A percentile compares a stretch with the other conserved stretches of the same genome.
Evolutionary conservation across 2,797 vertebrate species (phyloP).

Genomic region (Labeo calbasu): DNA sequence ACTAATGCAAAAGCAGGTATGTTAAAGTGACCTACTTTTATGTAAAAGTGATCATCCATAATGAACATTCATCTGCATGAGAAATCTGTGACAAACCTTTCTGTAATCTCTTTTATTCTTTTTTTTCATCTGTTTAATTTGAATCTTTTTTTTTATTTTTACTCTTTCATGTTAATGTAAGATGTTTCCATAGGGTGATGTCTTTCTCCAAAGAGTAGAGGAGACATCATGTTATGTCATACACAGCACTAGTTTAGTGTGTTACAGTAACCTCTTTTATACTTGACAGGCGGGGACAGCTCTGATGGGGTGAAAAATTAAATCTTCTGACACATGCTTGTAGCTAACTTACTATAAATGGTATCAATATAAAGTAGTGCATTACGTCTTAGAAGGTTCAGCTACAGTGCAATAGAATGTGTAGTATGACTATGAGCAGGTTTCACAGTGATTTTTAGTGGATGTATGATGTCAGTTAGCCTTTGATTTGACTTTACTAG

Average conservation of each 20-base stretch:
- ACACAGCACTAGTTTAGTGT: background rate
- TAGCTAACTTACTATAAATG: background rate
- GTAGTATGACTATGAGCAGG: background rate
- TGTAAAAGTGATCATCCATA: slow-evolving; percentile 59
- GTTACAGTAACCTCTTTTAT: slow-evolving; percentile 24
- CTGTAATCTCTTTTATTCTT: background rate
- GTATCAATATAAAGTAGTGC: background rate
- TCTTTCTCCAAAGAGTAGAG: background rate
- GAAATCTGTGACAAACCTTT: background rate
- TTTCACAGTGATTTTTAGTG: background rate
- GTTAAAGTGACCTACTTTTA: slow-evolving; percentile 31
- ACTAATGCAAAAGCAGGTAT: slow-evolving; percentile 1
- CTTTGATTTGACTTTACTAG: background rate
- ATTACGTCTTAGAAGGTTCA: background rate
- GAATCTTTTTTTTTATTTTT: background rate
- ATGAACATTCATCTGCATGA: background rate
- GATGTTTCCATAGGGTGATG: background rate
- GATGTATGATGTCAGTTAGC: background rate
- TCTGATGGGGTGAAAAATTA: slow-evolving; percentile 19
- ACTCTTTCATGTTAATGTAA: background rate
- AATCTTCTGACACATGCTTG: background rate
- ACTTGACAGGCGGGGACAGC: background rate
- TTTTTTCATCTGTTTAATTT: background rate
- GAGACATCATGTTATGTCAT: background rate
- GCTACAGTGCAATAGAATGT: background rate